phyloP scores from a whole-genome alignment of 2,113 vertebrate genomes.

The Anas platyrhynchos region DNA sequence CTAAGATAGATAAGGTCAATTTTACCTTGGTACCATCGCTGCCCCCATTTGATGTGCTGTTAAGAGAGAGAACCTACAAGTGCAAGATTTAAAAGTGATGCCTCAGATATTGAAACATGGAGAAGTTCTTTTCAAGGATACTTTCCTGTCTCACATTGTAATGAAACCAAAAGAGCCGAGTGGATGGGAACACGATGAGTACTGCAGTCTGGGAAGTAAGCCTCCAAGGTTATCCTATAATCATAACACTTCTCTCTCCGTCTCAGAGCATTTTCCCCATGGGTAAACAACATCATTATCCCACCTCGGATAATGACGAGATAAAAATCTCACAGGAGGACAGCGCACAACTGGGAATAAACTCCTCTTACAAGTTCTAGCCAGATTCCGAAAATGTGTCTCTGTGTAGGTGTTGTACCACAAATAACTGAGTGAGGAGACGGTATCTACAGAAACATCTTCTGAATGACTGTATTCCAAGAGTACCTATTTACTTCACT shows the following conservation, averaged over 20 bases:
- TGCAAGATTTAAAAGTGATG: background rate
- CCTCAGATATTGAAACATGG: background rate
- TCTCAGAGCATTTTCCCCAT: conserved; percentile 6
- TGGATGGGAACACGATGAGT: background rate
- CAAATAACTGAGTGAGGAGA: background rate
- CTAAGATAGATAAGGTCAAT: background rate
- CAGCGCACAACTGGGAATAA: background rate
- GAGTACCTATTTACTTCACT: background rate
- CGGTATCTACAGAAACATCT: background rate
- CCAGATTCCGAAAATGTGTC: background rate
- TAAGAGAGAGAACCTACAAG: background rate
- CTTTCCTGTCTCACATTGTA: background rate
- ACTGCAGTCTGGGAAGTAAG: conserved; percentile 1
- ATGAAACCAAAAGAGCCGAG: background rate
- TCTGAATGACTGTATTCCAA: background rate
- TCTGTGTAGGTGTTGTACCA: background rate
- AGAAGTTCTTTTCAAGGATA: background rate
- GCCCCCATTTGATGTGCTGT: background rate
- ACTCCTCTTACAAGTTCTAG: background rate
- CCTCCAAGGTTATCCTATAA: background rate
- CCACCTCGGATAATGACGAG: conserved; percentile 6
- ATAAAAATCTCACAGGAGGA: background rate
- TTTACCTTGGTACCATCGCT: background rate
- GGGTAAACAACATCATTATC: background rate
- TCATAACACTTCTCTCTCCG: background rate